Conservation (phyloP, 1,140 invertebrate species). For the Ostrea denselamellosa region DNA sequence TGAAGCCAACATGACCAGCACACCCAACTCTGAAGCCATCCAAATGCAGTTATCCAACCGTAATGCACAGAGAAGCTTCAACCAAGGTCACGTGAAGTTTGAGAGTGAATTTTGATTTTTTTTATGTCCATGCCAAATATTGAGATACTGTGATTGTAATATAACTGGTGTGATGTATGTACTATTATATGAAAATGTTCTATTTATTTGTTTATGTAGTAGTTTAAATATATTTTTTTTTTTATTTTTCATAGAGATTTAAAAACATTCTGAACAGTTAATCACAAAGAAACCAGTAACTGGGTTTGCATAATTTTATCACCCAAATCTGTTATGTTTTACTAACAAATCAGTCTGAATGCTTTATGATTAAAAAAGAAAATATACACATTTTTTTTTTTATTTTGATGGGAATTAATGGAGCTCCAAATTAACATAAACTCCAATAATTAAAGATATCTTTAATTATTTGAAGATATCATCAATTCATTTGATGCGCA, state of each 20-base stretch:
- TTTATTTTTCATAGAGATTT: background rate
- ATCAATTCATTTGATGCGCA: no score
- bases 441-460: no score
- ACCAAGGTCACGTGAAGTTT: background rate
- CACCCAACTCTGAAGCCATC: background rate
- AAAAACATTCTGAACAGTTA: background rate
- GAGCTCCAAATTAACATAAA: no score
- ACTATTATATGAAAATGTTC: no score
- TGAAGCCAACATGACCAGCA: background rate
- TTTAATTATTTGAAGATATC: no score
- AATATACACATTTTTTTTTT: background rate
- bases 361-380: background rate
- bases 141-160: background rate
- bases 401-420: background rate
- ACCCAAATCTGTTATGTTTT: background rate
- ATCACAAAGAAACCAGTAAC: background rate
- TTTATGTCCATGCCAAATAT: background rate
- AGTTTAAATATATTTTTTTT: background rate
- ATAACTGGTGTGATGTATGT: background rate
- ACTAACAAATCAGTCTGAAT: background rate
- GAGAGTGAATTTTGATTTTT: constrained; percentile 6
- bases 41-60: background rate
- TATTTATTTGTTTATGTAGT: background rate
- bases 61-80: background rate
- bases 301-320: background rate